Conservation (phyloP, 2,888 invertebrate species). For the Cactoblastis cactorum region DNA sequence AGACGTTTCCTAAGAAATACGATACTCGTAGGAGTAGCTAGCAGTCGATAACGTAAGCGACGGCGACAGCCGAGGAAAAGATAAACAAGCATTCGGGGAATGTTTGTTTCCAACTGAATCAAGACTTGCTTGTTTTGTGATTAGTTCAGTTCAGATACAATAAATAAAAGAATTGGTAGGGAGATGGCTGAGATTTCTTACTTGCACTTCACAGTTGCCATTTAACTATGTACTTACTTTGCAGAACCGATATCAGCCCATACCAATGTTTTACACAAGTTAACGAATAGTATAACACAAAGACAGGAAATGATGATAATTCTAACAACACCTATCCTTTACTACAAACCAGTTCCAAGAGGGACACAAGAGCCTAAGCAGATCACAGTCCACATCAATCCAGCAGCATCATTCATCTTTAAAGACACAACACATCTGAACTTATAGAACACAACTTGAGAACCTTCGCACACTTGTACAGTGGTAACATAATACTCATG, state of each 20-base stretch:
- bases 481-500: conserved; percentile 33
- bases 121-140: not conserved
- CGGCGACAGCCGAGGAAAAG: conserved; percentile 3
- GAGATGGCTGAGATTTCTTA: not conserved
- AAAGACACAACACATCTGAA: conserved; percentile 24
- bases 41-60: not conserved
- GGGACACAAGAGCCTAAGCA: conserved; percentile 37
- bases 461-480: conserved; percentile 24
- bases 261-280: not conserved
- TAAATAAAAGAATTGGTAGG: not conserved
- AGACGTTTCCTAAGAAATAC: not conserved
- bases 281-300: conserved; percentile 37
- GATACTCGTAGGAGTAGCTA: not conserved
- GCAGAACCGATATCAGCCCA: not conserved
- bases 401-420: conserved; percentile 16
- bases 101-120: conserved; percentile 3
- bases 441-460: conserved; percentile 15
- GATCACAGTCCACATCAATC: conserved; percentile 26
- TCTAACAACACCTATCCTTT: conserved; percentile 47
- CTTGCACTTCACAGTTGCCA: not conserved
- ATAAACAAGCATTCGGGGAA: conserved; percentile 10
- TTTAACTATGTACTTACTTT: not conserved
- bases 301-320: conserved; percentile 52
- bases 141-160: not conserved
- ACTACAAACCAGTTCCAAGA: conserved; percentile 42